These are phyloP conservation scores for Trichomalopsis sarcophagae DNA, from an alignment of 1,140 invertebrate genomes.

Conservation along the genomic window DNA sequence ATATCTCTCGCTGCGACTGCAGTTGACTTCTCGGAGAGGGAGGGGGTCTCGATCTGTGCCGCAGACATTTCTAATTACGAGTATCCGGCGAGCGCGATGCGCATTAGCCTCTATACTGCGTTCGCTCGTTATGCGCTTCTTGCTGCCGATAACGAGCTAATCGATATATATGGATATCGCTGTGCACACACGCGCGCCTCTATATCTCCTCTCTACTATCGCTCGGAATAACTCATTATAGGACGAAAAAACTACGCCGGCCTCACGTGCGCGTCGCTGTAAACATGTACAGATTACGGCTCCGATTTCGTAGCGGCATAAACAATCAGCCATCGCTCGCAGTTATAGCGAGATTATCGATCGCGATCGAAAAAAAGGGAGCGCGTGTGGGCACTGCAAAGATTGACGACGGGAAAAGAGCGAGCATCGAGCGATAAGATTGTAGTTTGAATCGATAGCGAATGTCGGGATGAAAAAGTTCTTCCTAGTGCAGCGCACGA, in stretches of 20 bases:
- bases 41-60: conserved; percentile 1
- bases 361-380: conserved; percentile 50
- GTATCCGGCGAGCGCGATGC: background rate
- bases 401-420: too few species aligned
- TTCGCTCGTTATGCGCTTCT: conserved; percentile 7
- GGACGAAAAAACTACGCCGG: too few species aligned
- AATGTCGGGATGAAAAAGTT: too few species aligned
- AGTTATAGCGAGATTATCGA: too few species aligned
- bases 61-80: conserved; percentile 36
- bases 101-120: conserved; percentile 5
- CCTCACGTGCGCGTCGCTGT: too few species aligned
- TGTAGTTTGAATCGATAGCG: too few species aligned
- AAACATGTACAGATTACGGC: too few species aligned
- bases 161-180: background rate
- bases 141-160: conserved; percentile 30
- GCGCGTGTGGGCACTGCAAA: too few species aligned
- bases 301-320: too few species aligned
- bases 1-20: background rate
- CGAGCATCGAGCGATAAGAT: too few species aligned
- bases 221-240: conserved; percentile 23
- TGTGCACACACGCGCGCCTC: background rate
- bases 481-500: too few species aligned
- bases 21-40: background rate
- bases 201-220: background rate
- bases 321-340: too few species aligned